These are phyloP conservation scores for Chaenocephalus aceratus DNA, from an alignment of 2,113 vertebrate genomes.

Conservation along the genomic window DNA sequence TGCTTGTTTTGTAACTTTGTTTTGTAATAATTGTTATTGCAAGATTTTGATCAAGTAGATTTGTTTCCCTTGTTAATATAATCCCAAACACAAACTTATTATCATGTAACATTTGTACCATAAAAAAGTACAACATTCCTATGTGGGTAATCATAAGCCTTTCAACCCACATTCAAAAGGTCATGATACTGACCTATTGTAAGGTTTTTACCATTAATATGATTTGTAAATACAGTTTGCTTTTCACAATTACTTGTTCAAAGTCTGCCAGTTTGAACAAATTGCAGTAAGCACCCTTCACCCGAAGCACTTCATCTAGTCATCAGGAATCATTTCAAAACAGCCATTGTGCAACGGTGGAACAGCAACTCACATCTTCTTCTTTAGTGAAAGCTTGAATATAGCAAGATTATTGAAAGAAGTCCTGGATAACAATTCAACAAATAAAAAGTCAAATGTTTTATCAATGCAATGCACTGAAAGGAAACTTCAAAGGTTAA, in stretches of 20 bases:
- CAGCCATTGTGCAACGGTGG: not conserved
- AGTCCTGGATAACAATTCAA: not conserved
- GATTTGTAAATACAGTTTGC: not conserved
- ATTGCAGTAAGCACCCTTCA: not conserved
- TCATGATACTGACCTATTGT: too few relatives aligned
- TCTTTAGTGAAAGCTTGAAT: not conserved
- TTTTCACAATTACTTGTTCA: not conserved
- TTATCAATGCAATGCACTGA: too few relatives aligned
- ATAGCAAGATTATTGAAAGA: not conserved
- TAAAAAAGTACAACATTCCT: too few relatives aligned
- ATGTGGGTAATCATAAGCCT: too few relatives aligned
- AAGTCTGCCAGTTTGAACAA: not conserved
- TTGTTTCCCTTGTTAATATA: too few relatives aligned
- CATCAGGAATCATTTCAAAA: not conserved
- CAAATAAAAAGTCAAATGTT: too few relatives aligned
- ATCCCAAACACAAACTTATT: too few relatives aligned
- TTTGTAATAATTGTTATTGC: too few relatives aligned
- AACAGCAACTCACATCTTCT: not conserved
- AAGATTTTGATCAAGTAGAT: too few relatives aligned
- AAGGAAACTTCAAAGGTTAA: not conserved
- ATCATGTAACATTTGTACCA: too few relatives aligned
- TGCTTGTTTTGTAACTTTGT: too few relatives aligned
- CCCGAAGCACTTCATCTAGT: not conserved
- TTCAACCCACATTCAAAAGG: too few relatives aligned
- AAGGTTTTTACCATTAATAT: not conserved